Evolutionary conservation across 2,113 vertebrate species (phyloP).

Genomic region (Microtus pennsylvanicus): DNA sequence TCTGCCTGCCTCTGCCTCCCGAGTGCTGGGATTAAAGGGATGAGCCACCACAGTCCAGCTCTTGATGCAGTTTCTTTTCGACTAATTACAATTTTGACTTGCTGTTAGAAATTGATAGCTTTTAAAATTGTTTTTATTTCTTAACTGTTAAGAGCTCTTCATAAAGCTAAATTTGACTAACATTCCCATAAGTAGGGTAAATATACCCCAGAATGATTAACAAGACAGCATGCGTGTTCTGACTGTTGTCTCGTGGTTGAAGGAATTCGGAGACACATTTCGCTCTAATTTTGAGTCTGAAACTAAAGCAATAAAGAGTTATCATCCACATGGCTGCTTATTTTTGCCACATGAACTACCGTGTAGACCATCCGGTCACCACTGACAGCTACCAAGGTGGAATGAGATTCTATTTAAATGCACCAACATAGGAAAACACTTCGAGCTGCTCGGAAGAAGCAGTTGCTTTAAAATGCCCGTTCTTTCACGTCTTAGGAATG

Average conservation of each 20-base stretch:
- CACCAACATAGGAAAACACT: conserved; percentile 40
- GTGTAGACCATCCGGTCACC: neutral
- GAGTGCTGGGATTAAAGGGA: no score
- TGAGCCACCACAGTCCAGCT: neutral
- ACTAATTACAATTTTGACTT: neutral
- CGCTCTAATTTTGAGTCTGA: neutral
- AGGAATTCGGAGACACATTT: conserved; percentile 21
- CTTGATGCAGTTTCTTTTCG: neutral
- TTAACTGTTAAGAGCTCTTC: conserved; percentile 4
- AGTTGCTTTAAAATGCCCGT: conserved; percentile 40
- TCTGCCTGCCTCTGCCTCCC: no score
- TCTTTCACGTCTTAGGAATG: conserved; percentile 87
- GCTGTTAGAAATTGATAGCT: neutral
- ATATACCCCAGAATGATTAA: neutral
- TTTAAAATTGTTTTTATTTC: conserved; percentile 24
- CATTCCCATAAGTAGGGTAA: neutral
- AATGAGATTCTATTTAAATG: neutral
- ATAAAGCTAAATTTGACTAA: conserved; percentile 9
- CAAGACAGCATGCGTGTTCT: neutral
- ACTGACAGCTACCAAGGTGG: neutral
- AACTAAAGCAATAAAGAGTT: neutral
- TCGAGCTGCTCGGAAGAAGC: neutral
- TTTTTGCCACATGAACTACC: neutral
- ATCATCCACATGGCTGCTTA: neutral
- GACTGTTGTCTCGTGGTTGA: neutral